Conservation (phyloP, 1,140 invertebrate species). For the Alviniconcha marisindica region DNA sequence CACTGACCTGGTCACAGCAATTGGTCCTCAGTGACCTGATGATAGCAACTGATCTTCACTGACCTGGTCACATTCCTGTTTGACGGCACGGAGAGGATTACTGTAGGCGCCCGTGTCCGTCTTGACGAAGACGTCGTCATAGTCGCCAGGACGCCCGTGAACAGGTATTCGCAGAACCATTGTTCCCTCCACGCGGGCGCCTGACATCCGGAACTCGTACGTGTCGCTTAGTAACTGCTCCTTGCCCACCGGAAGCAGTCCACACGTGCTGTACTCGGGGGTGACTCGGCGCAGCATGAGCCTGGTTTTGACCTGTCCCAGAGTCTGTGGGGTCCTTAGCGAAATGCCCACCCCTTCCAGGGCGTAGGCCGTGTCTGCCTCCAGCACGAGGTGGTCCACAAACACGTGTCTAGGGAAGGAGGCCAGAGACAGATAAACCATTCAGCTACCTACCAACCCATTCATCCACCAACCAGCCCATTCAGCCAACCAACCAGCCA, state of each 20-base stretch:
- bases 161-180: slow-evolving; percentile 35
- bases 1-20: too few relatives aligned
- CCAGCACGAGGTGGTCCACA: slow-evolving; percentile 46
- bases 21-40: too few relatives aligned
- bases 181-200: slow-evolving; percentile 20
- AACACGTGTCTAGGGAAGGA: slow-evolving; percentile 46
- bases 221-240: slow-evolving; percentile 40
- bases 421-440: not conserved
- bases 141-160: slow-evolving; percentile 18
- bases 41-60: too few relatives aligned
- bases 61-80: not conserved
- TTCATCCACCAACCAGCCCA: too few relatives aligned
- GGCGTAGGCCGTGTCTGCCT: slow-evolving; percentile 33
- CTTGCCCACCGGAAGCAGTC: slow-evolving; percentile 17
- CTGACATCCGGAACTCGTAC: slow-evolving; percentile 38
- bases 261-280: slow-evolving; percentile 46
- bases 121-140: slow-evolving; percentile 42
- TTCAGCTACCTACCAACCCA: too few relatives aligned
- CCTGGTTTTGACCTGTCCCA: slow-evolving; percentile 38
- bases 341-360: slow-evolving; percentile 42
- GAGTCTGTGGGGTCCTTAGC: slow-evolving; percentile 41
- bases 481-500: too few relatives aligned
- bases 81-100: not conserved
- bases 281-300: slow-evolving; percentile 50
- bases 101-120: slow-evolving; percentile 32